Evolutionary conservation across 2,888 invertebrate species (phyloP), one percentile per base, ranked within the genome.

Genomic region (Acanthosepion esculentum): DNA sequence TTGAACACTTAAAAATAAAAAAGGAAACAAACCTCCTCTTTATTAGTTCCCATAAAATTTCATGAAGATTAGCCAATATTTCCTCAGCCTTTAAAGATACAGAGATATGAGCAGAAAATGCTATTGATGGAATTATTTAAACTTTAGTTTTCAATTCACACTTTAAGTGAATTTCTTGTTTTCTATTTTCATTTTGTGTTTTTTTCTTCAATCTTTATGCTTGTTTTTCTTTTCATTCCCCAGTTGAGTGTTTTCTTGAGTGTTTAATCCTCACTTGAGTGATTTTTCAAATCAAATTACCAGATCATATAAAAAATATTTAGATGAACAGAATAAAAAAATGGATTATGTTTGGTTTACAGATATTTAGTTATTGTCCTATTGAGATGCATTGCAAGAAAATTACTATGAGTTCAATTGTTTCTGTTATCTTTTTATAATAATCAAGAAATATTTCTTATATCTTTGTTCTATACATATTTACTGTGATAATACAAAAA

Each of bases 191-290:
- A 41, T 41, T 41, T 41, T 41, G 41, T 41, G 41, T 41, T 41
- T 41, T 41, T 41, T 41, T 41, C 41, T 41, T 41, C 41, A 41
- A 3, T 41, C 41, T 41, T 41, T 41, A 41, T 41, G 41, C 41
- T 41, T 41, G 41, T 41, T 41, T 41, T 41, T 41, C 41, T 78
- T 78, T 78, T 78, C 78, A 7, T 29, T 78, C 78, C 29, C 78
- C 29, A 78, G 78, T n/a, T 78, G 78, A 78, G 78, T 78, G 78
- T 78, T 78, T 78, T 78, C 78, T 78, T 78, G 78, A 78, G 78
- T 78, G 78, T 78, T 78, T 78, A 78, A 78, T 78, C n/a, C 78
- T 78, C 78, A 78, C 78, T n/a, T 78, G 29, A 78, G 78, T 29
- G 78, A 78, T 78, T 78, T 78, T 29, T 78, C 26, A 78, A 78